A percentile compares a stretch with the other conserved stretches of the same genome.
Conservation (phyloP, 2,113 vertebrate species). For the Anguilla rostrata region DNA sequence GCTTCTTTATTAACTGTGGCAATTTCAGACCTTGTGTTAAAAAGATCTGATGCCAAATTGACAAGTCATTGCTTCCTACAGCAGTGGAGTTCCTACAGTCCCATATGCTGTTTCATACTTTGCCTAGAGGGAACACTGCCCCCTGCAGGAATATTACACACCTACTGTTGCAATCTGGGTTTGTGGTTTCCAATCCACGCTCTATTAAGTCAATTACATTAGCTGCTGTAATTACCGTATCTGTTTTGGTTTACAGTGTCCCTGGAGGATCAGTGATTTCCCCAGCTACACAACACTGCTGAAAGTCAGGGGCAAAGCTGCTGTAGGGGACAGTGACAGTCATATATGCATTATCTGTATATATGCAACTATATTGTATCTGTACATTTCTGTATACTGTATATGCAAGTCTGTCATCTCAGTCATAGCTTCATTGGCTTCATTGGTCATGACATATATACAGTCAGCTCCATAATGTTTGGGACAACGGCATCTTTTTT, state of each 20-base stretch:
- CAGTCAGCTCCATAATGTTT: too few species aligned
- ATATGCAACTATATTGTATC: too few species aligned
- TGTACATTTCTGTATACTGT: too few species aligned
- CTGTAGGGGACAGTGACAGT: too few species aligned
- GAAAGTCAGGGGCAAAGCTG: background rate
- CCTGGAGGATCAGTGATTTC: background rate
- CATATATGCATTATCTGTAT: background rate
- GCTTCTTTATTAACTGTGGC: background rate
- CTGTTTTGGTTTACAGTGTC: background rate
- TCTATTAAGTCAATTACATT: background rate
- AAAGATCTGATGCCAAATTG: background rate
- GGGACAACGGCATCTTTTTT: too few species aligned
- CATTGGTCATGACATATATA: too few species aligned
- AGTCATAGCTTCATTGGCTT: too few species aligned
- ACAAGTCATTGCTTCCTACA: background rate
- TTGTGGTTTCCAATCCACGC: background rate
- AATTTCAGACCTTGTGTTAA: background rate
- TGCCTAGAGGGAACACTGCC: background rate
- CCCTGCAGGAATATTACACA: background rate
- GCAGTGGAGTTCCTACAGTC: background rate
- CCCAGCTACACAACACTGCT: background rate
- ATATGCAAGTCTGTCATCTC: too few species aligned
- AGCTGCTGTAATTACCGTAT: background rate
- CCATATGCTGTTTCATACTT: background rate
- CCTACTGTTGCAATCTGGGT: background rate